phyloP scores from a whole-genome alignment of 2,888 invertebrate species.

The Troilus luridus region DNA sequence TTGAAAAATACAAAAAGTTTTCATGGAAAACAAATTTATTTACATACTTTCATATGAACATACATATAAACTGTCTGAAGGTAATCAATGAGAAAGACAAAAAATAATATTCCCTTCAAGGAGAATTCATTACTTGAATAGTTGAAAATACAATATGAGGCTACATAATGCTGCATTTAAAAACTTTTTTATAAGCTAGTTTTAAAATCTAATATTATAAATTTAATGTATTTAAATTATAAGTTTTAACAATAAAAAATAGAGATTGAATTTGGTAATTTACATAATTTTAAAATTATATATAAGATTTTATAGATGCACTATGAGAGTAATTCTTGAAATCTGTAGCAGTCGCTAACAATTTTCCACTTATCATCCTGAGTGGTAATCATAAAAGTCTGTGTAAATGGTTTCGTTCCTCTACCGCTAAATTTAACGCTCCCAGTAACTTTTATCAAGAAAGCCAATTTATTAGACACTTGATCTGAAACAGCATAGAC shows the following conservation, averaged over 20 bases:
- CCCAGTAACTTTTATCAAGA: conserved; percentile 87
- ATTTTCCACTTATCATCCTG: conserved; percentile 95
- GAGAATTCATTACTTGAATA: not conserved
- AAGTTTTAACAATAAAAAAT: not conserved
- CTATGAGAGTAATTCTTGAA: conserved; percentile 73
- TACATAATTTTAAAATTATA: not conserved
- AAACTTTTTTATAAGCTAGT: no score
- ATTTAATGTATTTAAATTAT: not conserved
- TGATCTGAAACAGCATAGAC: conserved; percentile 73
- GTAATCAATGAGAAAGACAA: not conserved
- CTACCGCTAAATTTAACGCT: conserved; percentile 77
- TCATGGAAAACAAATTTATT: conserved; percentile 12
- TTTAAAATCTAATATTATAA: not conserved
- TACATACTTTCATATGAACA: not conserved
- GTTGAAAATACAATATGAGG: no score
- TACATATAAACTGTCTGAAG: not conserved
- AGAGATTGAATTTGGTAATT: not conserved
- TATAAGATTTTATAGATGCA: not conserved
- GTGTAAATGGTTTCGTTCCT: conserved; percentile 80
- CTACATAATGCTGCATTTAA: no score
- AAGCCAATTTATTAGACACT: conserved; percentile 83
- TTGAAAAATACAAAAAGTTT: not conserved
- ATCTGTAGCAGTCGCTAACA: conserved; percentile 88
- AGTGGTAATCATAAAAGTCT: conserved; percentile 90
- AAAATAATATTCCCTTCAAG: not conserved